These are phyloP conservation scores for Drosophila incognita DNA, from an alignment of 2,888 invertebrate species.

Conservation along the genomic window DNA sequence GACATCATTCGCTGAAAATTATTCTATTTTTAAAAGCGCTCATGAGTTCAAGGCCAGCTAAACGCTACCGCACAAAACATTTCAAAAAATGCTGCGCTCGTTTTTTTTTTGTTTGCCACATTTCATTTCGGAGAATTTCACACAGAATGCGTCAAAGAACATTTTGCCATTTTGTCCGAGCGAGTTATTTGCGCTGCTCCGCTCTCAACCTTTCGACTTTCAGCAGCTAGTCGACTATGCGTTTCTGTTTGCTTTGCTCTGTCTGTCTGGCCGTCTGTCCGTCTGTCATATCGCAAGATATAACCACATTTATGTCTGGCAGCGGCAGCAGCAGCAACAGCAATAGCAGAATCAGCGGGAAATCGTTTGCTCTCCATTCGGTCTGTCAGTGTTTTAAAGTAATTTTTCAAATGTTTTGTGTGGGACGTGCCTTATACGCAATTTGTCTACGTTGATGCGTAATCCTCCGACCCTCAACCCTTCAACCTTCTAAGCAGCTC, in stretches of 20 bases:
- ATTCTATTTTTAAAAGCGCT: conserved; percentile 24
- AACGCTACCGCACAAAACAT: not conserved
- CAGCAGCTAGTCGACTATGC: conserved; percentile 13
- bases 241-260: not conserved
- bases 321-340: not conserved
- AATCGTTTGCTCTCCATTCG: conserved; percentile 25
- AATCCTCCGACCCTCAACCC: not conserved
- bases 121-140: conserved; percentile 6
- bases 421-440: conserved; percentile 64
- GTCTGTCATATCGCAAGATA: not conserved
- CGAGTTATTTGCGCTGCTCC: conserved; percentile 34
- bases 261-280: not conserved
- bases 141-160: conserved; percentile 17
- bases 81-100: not conserved
- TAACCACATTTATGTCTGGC: conserved; percentile 17
- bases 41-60: conserved; percentile 24
- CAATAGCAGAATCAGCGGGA: conserved; percentile 13
- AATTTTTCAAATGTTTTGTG: conserved; percentile 60
- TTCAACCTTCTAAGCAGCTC: not conserved
- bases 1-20: conserved; percentile 53
- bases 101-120: conserved; percentile 2
- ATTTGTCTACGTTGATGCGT: conserved; percentile 61
- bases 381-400: conserved; percentile 46
- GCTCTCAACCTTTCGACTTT: conserved; percentile 14
- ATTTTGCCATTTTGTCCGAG: conserved; percentile 3